Conservation (phyloP, 2,797 vertebrate genomes). For the Mionectes olivaceus region DNA sequence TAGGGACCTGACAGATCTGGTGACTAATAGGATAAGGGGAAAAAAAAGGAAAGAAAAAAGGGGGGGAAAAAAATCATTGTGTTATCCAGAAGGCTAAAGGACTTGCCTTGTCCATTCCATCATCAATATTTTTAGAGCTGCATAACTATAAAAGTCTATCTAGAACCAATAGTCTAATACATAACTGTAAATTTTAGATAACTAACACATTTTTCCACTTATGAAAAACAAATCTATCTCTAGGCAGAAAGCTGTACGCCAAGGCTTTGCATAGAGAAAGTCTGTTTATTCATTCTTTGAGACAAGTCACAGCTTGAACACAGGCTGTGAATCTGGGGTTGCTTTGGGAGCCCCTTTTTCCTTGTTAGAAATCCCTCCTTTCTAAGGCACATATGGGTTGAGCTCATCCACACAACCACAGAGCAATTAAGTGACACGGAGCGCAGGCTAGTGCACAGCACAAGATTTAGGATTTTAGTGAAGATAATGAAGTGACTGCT, state of each 20-base stretch:
- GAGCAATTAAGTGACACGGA: rapidly evolving
- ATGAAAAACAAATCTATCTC: background rate
- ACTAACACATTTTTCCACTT: background rate
- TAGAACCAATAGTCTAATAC: background rate
- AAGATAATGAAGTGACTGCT: background rate
- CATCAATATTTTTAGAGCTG: background rate
- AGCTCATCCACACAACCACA: background rate
- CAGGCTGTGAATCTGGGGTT: background rate
- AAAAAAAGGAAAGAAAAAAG: background rate
- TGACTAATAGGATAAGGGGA: background rate
- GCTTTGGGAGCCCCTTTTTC: background rate
- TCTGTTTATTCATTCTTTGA: constrained; percentile 4
- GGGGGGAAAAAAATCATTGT: background rate
- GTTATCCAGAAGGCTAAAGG: background rate
- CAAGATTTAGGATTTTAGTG: background rate
- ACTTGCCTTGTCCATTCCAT: background rate
- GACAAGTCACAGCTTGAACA: background rate
- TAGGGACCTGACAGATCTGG: background rate
- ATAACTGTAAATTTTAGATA: background rate
- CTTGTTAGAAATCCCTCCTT: background rate
- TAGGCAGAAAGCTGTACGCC: background rate
- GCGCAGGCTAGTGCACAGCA: rapidly evolving
- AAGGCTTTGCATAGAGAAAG: background rate
- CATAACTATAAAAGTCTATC: background rate
- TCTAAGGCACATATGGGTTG: background rate